These are phyloP conservation scores for Halcyon badia DNA, from an alignment of 2,797 vertebrate species.

Conservation along the genomic window DNA sequence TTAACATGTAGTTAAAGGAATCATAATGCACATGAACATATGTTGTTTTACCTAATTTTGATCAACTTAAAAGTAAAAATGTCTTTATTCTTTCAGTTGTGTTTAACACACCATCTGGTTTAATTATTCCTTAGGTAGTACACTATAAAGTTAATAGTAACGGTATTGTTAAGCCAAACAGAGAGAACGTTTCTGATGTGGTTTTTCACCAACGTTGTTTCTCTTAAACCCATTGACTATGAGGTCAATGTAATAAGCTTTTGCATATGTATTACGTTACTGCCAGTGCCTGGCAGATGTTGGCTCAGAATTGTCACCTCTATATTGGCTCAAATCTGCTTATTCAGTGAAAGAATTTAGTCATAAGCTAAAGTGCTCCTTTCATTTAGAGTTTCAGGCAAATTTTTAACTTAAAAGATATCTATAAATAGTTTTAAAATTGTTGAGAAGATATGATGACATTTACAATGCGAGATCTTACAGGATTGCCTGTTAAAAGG, in stretches of 20 bases:
- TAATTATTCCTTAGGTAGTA: slow-evolving; percentile 80
- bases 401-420: not conserved
- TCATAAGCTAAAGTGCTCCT: not conserved
- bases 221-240: slow-evolving; percentile 44
- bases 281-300: slow-evolving; percentile 64
- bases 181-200: slow-evolving; percentile 50
- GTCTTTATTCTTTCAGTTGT: slow-evolving; percentile 63
- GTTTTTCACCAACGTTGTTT: slow-evolving; percentile 58
- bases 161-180: slow-evolving; percentile 56
- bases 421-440: not conserved
- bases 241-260: slow-evolving; percentile 70
- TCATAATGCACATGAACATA: slow-evolving; percentile 77
- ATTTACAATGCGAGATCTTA: not conserved
- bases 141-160: slow-evolving; percentile 77
- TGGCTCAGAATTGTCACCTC: slow-evolving; percentile 37
- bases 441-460: not conserved
- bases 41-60: slow-evolving; percentile 79
- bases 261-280: slow-evolving; percentile 49
- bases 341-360: slow-evolving; percentile 49
- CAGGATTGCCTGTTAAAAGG: not conserved
- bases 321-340: slow-evolving; percentile 37
- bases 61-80: slow-evolving; percentile 80
- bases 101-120: slow-evolving; percentile 80
- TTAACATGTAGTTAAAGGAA: slow-evolving; percentile 75
- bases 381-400: not conserved